Percentiles rank a stretch among this genome's conserved stretches.
Conservation (phyloP, 1,140 invertebrate genomes). For the Subanguina moxae region DNA sequence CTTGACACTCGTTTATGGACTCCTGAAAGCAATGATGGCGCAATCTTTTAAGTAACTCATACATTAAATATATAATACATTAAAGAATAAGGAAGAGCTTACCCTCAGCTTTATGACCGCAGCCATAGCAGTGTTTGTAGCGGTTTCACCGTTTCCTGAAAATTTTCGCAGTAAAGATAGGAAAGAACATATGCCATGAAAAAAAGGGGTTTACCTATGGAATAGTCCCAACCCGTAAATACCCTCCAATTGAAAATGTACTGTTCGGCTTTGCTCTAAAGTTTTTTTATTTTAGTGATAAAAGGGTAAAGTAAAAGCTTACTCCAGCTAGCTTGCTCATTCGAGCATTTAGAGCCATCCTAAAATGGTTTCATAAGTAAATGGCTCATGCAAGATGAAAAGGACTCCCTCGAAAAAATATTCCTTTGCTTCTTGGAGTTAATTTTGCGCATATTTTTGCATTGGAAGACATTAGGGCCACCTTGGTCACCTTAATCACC, state of each 20-base stretch:
- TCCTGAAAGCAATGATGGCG: conserved; percentile 17
- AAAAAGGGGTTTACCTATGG: conserved; percentile 21
- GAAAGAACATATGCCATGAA: too few species aligned
- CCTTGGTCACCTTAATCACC: too few species aligned
- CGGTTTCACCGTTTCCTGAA: conserved; percentile 51
- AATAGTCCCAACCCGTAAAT: conserved; percentile 94
- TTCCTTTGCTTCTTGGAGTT: not conserved
- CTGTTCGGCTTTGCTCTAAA: conserved; percentile 82
- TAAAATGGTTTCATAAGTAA: conserved; percentile 1
- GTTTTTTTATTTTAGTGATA: too few species aligned
- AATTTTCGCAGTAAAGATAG: too few species aligned
- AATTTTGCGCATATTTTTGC: too few species aligned
- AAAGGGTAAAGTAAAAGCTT: too few species aligned
- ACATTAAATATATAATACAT: not conserved
- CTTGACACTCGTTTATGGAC: conserved; percentile 33
- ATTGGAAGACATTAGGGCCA: too few species aligned
- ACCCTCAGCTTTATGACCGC: conserved; percentile 31
- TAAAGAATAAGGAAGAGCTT: not conserved
- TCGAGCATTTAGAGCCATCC: conserved; percentile 87
- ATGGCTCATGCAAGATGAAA: too few species aligned
- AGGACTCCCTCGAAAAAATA: not conserved
- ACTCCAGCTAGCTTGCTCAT: conserved; percentile 77
- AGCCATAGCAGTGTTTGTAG: conserved; percentile 38
- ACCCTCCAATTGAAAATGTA: conserved; percentile 93
- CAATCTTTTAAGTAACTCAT: too few species aligned